A percentile compares a stretch with the other conserved stretches of the same genome.
phyloP scores from a whole-genome alignment of 2,888 invertebrate genomes.

The Heteromyza rotundicornis region DNA sequence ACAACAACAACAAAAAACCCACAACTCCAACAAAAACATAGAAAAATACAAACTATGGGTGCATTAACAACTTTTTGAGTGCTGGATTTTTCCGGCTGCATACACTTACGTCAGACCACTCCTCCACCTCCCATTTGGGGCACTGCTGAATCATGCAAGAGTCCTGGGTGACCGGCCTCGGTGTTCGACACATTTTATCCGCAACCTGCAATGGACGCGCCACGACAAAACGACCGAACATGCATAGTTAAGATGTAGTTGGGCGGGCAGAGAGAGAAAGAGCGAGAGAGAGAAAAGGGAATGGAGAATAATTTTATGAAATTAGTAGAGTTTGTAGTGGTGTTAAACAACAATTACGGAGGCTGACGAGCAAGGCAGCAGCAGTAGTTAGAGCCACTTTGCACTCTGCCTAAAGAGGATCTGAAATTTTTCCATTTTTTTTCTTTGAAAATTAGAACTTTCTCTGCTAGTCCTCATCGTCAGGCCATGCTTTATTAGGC shows the following conservation, averaged over 20 bases:
- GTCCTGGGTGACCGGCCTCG: conserved; percentile 81
- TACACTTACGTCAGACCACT: conserved; percentile 88
- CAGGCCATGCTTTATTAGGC: neutral
- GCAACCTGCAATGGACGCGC: conserved; percentile 69
- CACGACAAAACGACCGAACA: conserved; percentile 25
- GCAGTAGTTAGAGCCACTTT: too few relatives aligned
- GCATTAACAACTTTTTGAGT: neutral
- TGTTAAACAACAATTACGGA: conserved; percentile 7
- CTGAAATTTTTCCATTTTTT: too few relatives aligned
- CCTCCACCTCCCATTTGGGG: conserved; percentile 84
- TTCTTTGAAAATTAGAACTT: too few relatives aligned
- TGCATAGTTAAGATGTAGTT: neutral
- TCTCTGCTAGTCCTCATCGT: too few relatives aligned
- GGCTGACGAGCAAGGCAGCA: too few relatives aligned
- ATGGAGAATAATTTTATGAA: conserved; percentile 35
- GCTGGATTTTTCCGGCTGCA: neutral
- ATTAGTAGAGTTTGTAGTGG: conserved; percentile 35
- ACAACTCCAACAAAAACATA: too few relatives aligned
- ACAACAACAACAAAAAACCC: too few relatives aligned
- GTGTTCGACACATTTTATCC: conserved; percentile 77
- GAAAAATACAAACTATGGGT: too few relatives aligned
- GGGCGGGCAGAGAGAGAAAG: conserved; percentile 12
- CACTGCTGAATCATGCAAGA: conserved; percentile 86
- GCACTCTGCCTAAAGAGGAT: too few relatives aligned
- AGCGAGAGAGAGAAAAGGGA: conserved; percentile 26